Conservation (phyloP, 2,113 vertebrate genomes). For the Lepidiolamprologus cunningtoni region DNA sequence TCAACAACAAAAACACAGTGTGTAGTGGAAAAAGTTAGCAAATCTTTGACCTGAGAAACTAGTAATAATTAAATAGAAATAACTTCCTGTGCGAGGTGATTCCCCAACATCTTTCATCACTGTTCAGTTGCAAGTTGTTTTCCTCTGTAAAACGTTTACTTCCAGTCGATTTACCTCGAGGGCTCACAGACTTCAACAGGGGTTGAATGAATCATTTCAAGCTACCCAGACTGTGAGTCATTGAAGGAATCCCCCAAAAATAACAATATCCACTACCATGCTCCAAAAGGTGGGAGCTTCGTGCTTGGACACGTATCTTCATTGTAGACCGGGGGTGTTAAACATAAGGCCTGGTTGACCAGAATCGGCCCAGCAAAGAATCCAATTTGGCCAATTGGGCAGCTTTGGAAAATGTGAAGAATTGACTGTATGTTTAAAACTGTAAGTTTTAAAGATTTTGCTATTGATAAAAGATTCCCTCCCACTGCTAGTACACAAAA, state of each 20-base stretch:
- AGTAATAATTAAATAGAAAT: neutral
- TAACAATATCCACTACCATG: neutral
- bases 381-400: neutral
- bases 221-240: neutral
- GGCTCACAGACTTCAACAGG: neutral
- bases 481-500: neutral
- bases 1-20: neutral
- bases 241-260: neutral
- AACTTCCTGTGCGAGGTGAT: neutral
- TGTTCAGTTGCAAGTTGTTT: neutral
- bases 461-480: neutral
- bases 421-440: neutral
- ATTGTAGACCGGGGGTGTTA: neutral
- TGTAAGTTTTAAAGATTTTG: neutral
- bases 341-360: neutral
- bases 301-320: neutral
- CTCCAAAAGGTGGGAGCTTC: neutral
- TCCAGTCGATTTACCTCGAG: neutral
- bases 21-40: neutral
- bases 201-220: accelerated
- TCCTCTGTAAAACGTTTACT: neutral
- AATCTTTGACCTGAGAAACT: neutral
- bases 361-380: neutral
- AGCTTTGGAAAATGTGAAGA: neutral
- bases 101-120: neutral